Percentiles rank a stretch among this genome's conserved stretches.
phyloP scores from a whole-genome alignment of 2,888 invertebrate species.

The Troides aeacus region DNA sequence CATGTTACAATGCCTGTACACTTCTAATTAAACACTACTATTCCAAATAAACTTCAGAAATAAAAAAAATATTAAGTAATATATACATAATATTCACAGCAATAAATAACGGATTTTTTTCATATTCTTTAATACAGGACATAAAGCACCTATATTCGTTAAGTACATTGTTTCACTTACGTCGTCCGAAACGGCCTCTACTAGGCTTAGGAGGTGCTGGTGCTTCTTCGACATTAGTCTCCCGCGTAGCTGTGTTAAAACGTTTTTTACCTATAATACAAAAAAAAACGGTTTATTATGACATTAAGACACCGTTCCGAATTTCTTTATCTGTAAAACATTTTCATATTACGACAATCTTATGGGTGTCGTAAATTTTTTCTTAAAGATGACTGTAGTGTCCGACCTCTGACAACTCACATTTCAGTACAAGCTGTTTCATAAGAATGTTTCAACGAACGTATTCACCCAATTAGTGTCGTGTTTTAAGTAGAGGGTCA shows the following conservation, averaged over 20 bases:
- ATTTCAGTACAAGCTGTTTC: slow-evolving; percentile 5
- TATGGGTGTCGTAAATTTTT: not conserved
- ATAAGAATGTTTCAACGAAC: not conserved
- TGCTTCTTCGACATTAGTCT: slow-evolving; percentile 59
- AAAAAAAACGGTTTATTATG: not conserved
- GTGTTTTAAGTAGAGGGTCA: slow-evolving; percentile 14
- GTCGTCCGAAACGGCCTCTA: slow-evolving; percentile 67
- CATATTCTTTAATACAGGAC: not conserved
- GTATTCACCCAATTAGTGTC: slow-evolving; percentile 5
- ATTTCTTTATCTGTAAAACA: not conserved
- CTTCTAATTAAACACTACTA: no score
- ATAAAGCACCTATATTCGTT: not conserved
- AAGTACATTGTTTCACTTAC: slow-evolving; percentile 46
- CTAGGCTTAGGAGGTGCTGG: slow-evolving; percentile 53
- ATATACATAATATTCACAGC: no score
- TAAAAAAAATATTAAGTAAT: no score
- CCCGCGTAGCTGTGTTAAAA: slow-evolving; percentile 57
- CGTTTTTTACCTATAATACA: slow-evolving; percentile 55
- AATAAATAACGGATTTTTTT: not conserved
- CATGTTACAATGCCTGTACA: no score
- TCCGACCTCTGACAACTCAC: not conserved
- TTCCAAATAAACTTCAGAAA: no score
- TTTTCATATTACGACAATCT: not conserved
- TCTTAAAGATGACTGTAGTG: not conserved
- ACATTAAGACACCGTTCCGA: not conserved